These are phyloP conservation scores for Oostethus manadensis DNA, from an alignment of 2,113 vertebrate species.

Conservation along the genomic window DNA sequence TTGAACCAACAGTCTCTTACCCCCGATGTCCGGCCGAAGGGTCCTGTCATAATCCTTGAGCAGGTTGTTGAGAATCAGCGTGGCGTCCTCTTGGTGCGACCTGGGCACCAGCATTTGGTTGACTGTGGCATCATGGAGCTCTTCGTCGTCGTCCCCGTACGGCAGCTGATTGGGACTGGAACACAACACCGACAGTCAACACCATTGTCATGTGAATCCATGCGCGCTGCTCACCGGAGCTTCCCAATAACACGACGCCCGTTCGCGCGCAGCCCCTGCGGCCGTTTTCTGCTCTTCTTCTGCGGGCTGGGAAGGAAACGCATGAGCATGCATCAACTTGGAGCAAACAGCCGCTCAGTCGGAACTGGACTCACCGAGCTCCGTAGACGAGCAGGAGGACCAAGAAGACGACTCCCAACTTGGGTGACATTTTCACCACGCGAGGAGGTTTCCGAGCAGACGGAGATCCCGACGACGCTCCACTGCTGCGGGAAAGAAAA, in stretches of 20 bases:
- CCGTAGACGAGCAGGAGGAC: slow-evolving; percentile 42
- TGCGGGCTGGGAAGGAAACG: not conserved
- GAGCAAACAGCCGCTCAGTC: not conserved
- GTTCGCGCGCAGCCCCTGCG: not conserved
- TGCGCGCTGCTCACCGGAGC: not conserved
- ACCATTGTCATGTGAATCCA: not conserved
- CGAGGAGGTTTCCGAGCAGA: slow-evolving; percentile 9
- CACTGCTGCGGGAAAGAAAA: slow-evolving; percentile 17
- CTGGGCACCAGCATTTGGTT: slow-evolving; percentile 61
- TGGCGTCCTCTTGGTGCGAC: slow-evolving; percentile 66
- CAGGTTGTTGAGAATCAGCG: slow-evolving; percentile 60
- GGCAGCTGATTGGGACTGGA: slow-evolving; percentile 53
- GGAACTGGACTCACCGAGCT: slow-evolving; percentile 53
- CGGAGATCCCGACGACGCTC: slow-evolving; percentile 14
- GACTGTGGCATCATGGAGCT: slow-evolving; percentile 54
- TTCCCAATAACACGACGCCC: not conserved
- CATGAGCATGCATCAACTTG: slow-evolving; percentile 1
- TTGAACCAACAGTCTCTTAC: slow-evolving; percentile 23
- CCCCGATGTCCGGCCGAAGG: slow-evolving; percentile 64
- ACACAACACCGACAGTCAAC: not conserved
- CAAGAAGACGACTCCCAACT: slow-evolving; percentile 44
- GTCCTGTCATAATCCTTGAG: slow-evolving; percentile 69
- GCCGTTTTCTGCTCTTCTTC: not conserved
- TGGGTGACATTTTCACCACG: slow-evolving; percentile 60
- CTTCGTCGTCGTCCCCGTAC: slow-evolving; percentile 60